Percentiles rank a stretch among this genome's conserved stretches.
Conservation (phyloP, 2,888 invertebrate species). For the Notodonta ziczac region DNA sequence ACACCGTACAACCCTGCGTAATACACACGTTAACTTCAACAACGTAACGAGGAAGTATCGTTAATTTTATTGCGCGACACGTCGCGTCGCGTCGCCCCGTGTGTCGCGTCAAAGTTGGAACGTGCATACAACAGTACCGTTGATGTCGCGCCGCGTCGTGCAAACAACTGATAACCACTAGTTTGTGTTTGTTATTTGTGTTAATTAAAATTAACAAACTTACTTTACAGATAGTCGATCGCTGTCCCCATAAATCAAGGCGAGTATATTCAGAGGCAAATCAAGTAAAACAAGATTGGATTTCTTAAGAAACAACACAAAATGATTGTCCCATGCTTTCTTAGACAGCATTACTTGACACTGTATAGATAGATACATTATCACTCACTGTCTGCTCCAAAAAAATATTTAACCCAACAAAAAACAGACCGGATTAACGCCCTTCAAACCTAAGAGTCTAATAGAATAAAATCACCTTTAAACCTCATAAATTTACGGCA, state of each 20-base stretch:
- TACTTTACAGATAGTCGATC: too few species aligned
- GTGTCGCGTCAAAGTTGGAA: constrained; percentile 15
- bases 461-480: constrained; percentile 55
- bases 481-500: constrained; percentile 46
- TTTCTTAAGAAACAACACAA: too few species aligned
- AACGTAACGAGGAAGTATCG: constrained; percentile 39
- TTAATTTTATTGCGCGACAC: constrained; percentile 40
- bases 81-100: constrained; percentile 7
- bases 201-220: not conserved
- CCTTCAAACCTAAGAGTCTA: constrained; percentile 26
- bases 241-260: too few species aligned
- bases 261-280: too few species aligned
- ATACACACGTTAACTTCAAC: constrained; percentile 34
- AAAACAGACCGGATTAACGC: not conserved
- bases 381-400: not conserved
- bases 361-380: too few species aligned
- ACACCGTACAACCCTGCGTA: constrained; percentile 24
- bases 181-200: not conserved
- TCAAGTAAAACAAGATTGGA: too few species aligned
- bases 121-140: not conserved
- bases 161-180: not conserved
- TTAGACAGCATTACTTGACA: too few species aligned
- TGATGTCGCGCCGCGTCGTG: not conserved
- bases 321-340: too few species aligned
- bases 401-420: not conserved